These are phyloP conservation scores for Cheilosia vernalis DNA, from an alignment of 2,888 invertebrate species.

Conservation along the genomic window DNA sequence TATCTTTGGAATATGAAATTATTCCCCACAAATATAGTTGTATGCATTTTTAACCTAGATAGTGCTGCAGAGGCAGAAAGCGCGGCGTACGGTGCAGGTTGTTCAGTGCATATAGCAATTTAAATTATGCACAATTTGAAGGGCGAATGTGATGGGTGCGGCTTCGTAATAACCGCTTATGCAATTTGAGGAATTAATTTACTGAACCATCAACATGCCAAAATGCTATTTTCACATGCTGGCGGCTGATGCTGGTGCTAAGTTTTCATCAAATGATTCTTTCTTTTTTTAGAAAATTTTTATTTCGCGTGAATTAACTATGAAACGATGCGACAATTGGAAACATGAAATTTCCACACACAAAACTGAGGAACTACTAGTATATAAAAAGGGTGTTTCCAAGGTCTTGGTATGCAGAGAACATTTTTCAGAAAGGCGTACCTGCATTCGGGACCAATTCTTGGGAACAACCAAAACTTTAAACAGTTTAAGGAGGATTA, in stretches of 20 bases:
- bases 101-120: constrained; percentile 6
- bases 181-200: constrained; percentile 66
- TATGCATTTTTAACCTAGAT: neutral
- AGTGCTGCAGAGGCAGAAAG: neutral
- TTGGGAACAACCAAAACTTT: too few relatives aligned
- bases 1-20: constrained; percentile 52
- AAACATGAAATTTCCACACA: neutral
- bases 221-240: constrained; percentile 30
- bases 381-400: too few relatives aligned
- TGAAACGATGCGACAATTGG: neutral
- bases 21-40: constrained; percentile 29
- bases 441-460: too few relatives aligned
- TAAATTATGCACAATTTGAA: constrained; percentile 63
- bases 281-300: constrained; percentile 25
- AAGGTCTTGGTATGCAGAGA: too few relatives aligned
- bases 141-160: constrained; percentile 42
- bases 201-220: constrained; percentile 47
- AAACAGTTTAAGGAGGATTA: too few relatives aligned
- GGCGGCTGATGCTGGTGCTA: constrained; percentile 1
- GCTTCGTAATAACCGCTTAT: constrained; percentile 53
- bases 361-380: neutral
- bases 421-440: too few relatives aligned
- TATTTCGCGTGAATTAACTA: neutral
- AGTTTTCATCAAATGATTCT: neutral
- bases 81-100: too few relatives aligned